Base-by-base conservation (phyloP, 2,888 invertebrate genomes). In the Cinara cedri region DNA sequence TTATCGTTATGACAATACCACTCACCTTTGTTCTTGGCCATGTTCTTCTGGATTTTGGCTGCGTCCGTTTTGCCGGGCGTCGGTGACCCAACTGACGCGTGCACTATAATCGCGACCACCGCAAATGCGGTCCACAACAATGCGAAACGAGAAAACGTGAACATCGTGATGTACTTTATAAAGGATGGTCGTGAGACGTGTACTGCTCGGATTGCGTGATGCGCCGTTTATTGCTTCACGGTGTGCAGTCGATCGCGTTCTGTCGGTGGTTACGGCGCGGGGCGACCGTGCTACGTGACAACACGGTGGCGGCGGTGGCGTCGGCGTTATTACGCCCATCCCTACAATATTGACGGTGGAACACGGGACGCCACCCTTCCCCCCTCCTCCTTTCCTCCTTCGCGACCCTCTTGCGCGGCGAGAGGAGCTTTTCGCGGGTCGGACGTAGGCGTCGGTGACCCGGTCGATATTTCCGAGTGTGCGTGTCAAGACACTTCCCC, bases 1-100 rank as follows among this genome's bases (percentile, higher is more conserved):
- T 4, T 6, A 34, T 4, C 6, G 3, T 34, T 4, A 34, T 34
- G 34, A 4, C 34, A 34, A 4, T 4, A 34, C 6, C 34, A 4
- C 6, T 4, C 11, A 57, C 76, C 76, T 49, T 78, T 78, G 34
- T 66, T 78, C n/a, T 78, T 78, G 21, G 76, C 46, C 68, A 78
- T 68, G 76, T 68, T 78, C 60, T 78, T 78, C 21, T 78, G 76
- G 21, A 78, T 78, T 34, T 78, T 78, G 14, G 76, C 68, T 26
- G 76, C 76, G 34, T 78, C 76, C 49, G 76, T 16, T 11, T 78
- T 78, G 16, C 76, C 76, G 49, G 76, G 76, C 16, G 49, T 16
- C 13, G 76, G 76, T 16, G 19, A n/a, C 3, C 44, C 76, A 16
- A n/a, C 42, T 1, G n/a, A 19, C 46, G 46, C 2, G 9, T 57